These are phyloP conservation scores for Premnoplex brunnescens DNA, from an alignment of 2,797 vertebrate genomes.

Conservation along the genomic window DNA sequence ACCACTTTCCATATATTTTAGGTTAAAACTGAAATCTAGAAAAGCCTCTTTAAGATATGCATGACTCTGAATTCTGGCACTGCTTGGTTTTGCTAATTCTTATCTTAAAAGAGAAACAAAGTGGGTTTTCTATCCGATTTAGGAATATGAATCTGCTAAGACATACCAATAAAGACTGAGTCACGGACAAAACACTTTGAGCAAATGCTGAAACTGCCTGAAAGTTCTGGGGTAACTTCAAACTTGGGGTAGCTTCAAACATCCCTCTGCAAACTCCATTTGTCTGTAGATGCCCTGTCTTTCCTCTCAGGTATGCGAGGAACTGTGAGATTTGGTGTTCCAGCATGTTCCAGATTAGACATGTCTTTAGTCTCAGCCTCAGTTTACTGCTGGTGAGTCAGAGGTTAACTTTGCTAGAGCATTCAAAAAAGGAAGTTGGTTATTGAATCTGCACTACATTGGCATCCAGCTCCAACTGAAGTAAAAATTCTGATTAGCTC, in stretches of 20 bases:
- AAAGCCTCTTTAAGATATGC: not conserved
- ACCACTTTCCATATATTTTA: not conserved
- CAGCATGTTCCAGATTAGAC: not conserved
- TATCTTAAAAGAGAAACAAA: not conserved
- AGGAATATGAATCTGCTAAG: not conserved
- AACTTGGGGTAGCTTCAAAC: not conserved
- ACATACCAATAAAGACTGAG: not conserved
- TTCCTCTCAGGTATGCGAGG: not conserved
- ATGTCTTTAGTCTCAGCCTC: not conserved
- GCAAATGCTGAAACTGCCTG: not conserved
- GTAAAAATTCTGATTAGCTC: not conserved
- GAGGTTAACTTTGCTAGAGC: not conserved
- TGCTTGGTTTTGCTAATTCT: not conserved
- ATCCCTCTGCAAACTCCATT: not conserved
- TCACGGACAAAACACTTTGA: not conserved
- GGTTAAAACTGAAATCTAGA: not conserved
- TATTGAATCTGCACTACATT: not conserved
- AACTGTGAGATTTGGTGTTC: not conserved
- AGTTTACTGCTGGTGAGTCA: not conserved
- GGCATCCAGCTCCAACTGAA: not conserved
- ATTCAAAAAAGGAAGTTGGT: not conserved
- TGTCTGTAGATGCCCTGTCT: not conserved
- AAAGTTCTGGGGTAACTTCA: not conserved
- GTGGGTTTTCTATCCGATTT: not conserved
- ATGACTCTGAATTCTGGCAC: not conserved